phyloP scores from a whole-genome alignment of 2,797 vertebrate genomes.

The Muscicapa comitata region DNA sequence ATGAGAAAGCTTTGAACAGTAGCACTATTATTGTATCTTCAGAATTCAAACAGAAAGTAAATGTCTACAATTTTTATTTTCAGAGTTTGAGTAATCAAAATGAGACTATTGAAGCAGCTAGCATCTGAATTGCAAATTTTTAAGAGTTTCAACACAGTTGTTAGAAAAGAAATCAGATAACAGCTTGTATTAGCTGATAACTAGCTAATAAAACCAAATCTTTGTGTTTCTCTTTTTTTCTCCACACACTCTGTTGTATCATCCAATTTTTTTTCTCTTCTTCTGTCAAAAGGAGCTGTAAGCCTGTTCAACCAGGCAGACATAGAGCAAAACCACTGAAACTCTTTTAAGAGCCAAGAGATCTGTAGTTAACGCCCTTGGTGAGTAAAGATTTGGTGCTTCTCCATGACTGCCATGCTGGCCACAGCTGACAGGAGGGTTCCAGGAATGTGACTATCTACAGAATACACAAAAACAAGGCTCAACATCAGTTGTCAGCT shows the following conservation, averaged over 20 bases:
- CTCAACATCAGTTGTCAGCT: background rate
- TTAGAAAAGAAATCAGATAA: background rate
- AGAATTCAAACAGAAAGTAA: background rate
- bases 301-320: background rate
- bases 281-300: background rate
- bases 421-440: background rate
- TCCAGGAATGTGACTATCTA: constrained; percentile 4
- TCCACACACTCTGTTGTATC: background rate
- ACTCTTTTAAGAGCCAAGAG: background rate
- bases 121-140: background rate
- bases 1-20: background rate
- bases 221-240: background rate
- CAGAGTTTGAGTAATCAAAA: background rate
- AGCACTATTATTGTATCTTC: background rate
- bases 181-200: background rate
- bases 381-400: constrained; percentile 33
- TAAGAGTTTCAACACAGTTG: background rate
- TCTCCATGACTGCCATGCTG: background rate
- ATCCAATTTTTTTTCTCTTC: background rate
- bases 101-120: background rate
- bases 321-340: background rate
- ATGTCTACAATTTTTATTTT: background rate
- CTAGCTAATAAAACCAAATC: background rate
- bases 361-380: background rate
- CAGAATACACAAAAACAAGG: background rate